Conservation (phyloP, 1,140 invertebrate species). For the Drosophila repletoides region DNA sequence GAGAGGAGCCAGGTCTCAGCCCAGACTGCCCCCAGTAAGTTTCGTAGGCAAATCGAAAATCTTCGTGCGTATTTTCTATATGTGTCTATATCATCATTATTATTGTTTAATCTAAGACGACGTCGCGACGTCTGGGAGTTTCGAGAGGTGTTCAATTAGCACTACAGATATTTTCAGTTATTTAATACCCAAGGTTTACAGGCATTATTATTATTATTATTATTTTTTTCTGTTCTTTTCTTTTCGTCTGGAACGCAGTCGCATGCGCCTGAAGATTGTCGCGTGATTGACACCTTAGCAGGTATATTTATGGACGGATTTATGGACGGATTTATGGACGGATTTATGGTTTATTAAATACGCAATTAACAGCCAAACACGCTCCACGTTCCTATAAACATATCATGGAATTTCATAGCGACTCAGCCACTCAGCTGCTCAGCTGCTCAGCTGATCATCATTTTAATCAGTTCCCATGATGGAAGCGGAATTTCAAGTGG, state of each 20-base stretch:
- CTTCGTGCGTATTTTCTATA: too few relatives aligned
- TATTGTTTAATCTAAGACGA: not conserved
- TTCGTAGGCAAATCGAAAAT: too few relatives aligned
- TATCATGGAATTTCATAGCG: too few relatives aligned
- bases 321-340: slow-evolving; percentile 11
- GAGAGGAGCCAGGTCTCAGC: too few relatives aligned
- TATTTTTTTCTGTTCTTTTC: not conserved
- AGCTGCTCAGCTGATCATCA: too few relatives aligned
- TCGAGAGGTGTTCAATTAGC: too few relatives aligned
- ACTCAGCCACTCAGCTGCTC: too few relatives aligned
- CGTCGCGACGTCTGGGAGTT: slow-evolving; percentile 11
- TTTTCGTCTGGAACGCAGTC: slow-evolving; percentile 8
- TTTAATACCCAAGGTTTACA: too few relatives aligned
- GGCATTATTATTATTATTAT: not conserved
- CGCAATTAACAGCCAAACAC: slow-evolving; percentile 23
- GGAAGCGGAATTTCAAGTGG: not conserved
- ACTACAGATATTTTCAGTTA: too few relatives aligned
- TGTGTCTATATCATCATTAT: not conserved
- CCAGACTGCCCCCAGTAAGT: too few relatives aligned
- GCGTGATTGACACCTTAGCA: slow-evolving; percentile 25
- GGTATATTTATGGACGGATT: slow-evolving; percentile 2
- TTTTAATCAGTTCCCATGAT: slow-evolving; percentile 3
- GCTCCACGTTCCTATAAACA: not conserved
- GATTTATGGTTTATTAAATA: slow-evolving; percentile 9
- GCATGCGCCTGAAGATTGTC: slow-evolving; percentile 10